Evolutionary conservation across 2,888 invertebrate species (phyloP).

Genomic region (Apamea monoglypha): DNA sequence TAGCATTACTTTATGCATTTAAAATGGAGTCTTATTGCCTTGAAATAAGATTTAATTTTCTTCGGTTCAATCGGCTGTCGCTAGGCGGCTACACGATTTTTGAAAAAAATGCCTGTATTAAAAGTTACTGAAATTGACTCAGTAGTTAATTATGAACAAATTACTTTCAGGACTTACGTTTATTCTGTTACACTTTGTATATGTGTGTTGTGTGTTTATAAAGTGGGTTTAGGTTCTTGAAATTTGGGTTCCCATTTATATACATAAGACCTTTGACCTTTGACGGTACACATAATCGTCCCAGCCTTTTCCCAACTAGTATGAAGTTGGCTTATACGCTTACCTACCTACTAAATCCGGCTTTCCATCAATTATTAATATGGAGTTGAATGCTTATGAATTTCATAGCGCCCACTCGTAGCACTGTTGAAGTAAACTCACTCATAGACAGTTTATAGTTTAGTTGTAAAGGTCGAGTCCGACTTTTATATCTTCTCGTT

Average conservation of each 20-base stretch:
- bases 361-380: not conserved
- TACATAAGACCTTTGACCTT: not conserved
- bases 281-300: not conserved
- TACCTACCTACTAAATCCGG: not conserved
- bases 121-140: too few relatives aligned
- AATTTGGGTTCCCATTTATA: not conserved
- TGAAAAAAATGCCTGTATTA: too few relatives aligned
- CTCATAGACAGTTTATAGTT: not conserved
- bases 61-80: too few relatives aligned
- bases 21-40: too few relatives aligned
- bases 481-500: too few relatives aligned
- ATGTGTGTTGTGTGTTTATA: not conserved
- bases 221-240: not conserved
- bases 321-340: not conserved
- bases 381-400: not conserved
- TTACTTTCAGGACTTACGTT: too few relatives aligned
- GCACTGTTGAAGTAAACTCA: not conserved
- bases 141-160: too few relatives aligned
- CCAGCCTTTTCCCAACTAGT: not conserved
- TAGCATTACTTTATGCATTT: too few relatives aligned
- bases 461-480: not conserved
- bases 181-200: not conserved
- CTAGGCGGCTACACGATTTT: too few relatives aligned
- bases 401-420: not conserved
- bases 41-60: too few relatives aligned